These are phyloP conservation scores for Parauchenoglanis ngamensis DNA, from an alignment of 2,797 vertebrate genomes.

Conservation along the genomic window DNA sequence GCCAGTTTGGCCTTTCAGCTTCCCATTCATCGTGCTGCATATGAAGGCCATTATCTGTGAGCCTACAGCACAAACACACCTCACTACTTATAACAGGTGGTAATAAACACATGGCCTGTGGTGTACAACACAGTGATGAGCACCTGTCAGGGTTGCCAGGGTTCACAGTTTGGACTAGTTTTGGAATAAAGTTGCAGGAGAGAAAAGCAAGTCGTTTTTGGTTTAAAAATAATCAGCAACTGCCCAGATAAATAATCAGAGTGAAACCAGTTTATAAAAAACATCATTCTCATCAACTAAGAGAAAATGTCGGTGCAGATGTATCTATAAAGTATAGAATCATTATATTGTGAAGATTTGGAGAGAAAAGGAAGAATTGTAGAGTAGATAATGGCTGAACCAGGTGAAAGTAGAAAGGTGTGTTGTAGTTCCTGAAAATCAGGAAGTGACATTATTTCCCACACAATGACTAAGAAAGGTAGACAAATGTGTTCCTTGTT, in stretches of 20 bases:
- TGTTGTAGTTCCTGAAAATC: neutral
- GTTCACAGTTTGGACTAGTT: neutral
- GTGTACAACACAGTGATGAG: neutral
- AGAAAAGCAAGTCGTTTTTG: neutral
- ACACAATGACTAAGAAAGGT: neutral
- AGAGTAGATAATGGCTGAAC: neutral
- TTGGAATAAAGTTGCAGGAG: neutral
- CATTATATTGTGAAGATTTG: neutral
- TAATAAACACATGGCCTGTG: conserved; percentile 26
- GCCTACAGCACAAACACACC: conserved; percentile 37
- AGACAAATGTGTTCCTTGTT: neutral
- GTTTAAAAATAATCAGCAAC: neutral
- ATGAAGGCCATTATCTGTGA: conserved; percentile 86
- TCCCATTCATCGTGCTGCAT: conserved; percentile 84
- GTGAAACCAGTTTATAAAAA: neutral
- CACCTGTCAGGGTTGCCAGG: neutral
- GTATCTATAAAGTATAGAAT: neutral
- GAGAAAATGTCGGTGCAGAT: neutral
- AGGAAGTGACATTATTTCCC: neutral
- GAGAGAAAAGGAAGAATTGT: neutral
- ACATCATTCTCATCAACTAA: neutral
- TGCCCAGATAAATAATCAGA: neutral
- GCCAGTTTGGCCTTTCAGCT: conserved; percentile 79
- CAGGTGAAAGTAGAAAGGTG: neutral
- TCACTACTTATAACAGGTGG: neutral